Percentiles rank a stretch among this genome's conserved stretches.
Conservation (phyloP, 2,797 vertebrate species). For the Siniperca obscura region DNA sequence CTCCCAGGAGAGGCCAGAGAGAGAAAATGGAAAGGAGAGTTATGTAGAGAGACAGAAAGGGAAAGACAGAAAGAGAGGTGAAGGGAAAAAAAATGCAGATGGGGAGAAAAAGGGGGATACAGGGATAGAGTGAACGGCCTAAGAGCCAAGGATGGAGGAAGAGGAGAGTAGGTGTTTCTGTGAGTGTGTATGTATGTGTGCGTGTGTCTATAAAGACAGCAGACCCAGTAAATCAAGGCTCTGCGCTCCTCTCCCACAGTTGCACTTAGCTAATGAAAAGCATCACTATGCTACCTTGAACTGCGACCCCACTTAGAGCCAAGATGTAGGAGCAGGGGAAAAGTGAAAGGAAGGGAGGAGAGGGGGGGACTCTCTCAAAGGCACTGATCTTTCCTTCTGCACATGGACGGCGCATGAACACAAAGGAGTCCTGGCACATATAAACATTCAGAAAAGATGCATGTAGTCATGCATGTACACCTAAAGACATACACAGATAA, state of each 20-base stretch:
- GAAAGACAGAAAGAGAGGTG: constrained; percentile 11
- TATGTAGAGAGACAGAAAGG: constrained; percentile 40
- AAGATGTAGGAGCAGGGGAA: constrained; percentile 44
- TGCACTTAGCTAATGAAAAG: constrained; percentile 86
- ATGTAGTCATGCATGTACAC: neutral
- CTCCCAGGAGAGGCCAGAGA: constrained; percentile 54
- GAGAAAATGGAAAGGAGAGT: constrained; percentile 52
- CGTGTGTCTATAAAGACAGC: constrained; percentile 65
- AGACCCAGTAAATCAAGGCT: constrained; percentile 76
- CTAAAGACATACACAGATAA: neutral
- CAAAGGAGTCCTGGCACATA: constrained; percentile 43
- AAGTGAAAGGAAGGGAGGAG: neutral
- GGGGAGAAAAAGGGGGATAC: constrained; percentile 44
- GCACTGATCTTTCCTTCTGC: constrained; percentile 62
- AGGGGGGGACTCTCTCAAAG: constrained; percentile 51
- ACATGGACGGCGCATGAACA: constrained; percentile 29
- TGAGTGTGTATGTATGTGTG: constrained; percentile 28
- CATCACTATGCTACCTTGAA: constrained; percentile 70
- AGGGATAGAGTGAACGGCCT: constrained; percentile 42
- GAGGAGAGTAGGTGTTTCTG: constrained; percentile 52
- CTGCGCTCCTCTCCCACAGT: constrained; percentile 72
- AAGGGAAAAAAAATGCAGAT: constrained; percentile 51
- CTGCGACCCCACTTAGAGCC: constrained; percentile 78
- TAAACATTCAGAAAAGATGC: constrained; percentile 8
- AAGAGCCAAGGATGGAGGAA: constrained; percentile 42